Evolutionary conservation across 1,140 invertebrate genomes (phyloP).

Genomic region (Drosophila aff.): DNA sequence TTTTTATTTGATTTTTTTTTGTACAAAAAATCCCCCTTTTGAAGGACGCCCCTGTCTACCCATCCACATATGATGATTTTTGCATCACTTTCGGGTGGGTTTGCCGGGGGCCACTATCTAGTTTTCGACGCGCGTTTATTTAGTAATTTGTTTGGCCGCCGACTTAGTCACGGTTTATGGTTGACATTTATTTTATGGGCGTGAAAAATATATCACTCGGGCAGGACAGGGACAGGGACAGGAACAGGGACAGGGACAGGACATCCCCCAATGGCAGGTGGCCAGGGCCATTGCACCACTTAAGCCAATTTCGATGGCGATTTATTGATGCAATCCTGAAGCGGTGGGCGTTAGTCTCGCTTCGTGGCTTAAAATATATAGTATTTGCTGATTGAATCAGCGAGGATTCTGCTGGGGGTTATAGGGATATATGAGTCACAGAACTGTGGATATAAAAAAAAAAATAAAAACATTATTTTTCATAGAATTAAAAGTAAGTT

Average conservation of each 20-base stretch:
- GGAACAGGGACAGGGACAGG: not conserved
- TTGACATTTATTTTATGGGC: conserved; percentile 83
- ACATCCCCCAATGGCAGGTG: conserved; percentile 51
- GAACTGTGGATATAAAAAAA: not conserved
- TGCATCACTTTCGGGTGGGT: conserved; percentile 24
- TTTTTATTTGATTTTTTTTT: no score
- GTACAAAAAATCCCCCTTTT: not conserved
- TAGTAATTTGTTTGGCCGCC: conserved; percentile 78
- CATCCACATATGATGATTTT: conserved; percentile 20
- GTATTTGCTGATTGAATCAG: conserved; percentile 47
- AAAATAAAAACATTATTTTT: not conserved
- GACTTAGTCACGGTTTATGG: conserved; percentile 75
- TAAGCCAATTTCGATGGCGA: conserved; percentile 75
- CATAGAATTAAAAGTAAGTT: not conserved
- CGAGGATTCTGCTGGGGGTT: not conserved
- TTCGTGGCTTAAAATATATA: conserved; percentile 17
- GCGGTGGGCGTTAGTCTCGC: conserved; percentile 58
- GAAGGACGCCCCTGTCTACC: not conserved
- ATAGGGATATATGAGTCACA: not conserved
- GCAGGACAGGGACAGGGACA: not conserved
- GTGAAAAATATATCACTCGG: conserved; percentile 75
- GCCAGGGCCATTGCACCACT: conserved; percentile 39
- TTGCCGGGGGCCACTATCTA: conserved; percentile 16
- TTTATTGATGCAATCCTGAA: conserved; percentile 65
- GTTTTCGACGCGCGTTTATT: conserved; percentile 67